Percentiles rank a stretch among this genome's conserved stretches.
These are phyloP conservation scores for Syndactyla subalaris DNA, from an alignment of 2,797 vertebrate genomes.

Conservation along the genomic window DNA sequence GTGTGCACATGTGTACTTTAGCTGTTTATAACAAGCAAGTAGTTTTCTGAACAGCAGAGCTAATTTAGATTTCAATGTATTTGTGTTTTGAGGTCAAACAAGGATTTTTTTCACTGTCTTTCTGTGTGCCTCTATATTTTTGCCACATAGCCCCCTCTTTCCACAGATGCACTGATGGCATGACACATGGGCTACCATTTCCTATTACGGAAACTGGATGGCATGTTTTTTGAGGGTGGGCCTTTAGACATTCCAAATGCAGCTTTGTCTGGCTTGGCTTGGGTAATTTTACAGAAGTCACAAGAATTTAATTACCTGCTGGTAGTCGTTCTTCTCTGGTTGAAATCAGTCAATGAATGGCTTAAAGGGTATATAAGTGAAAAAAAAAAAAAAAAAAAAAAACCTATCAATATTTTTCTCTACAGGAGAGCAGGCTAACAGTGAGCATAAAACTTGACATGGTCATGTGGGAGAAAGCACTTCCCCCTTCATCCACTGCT, in stretches of 20 bases:
- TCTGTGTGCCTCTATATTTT: neutral
- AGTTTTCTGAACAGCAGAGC: neutral
- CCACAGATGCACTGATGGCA: neutral
- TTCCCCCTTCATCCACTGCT: neutral
- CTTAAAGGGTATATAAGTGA: neutral
- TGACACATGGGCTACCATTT: neutral
- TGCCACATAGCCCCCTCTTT: neutral
- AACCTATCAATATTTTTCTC: neutral
- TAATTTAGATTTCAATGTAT: neutral
- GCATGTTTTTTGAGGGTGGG: neutral
- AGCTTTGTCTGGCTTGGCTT: neutral
- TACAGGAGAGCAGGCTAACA: neutral
- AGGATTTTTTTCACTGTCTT: neutral
- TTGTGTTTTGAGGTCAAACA: neutral
- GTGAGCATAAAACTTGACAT: neutral
- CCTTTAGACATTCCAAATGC: neutral
- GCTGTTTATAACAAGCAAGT: neutral
- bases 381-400: neutral
- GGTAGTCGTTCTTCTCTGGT: neutral
- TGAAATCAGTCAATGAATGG: neutral
- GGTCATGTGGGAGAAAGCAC: neutral
- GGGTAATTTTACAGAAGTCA: neutral
- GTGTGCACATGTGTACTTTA: fast-evolving
- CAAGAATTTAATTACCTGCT: neutral
- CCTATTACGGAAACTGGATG: neutral